A percentile compares a stretch with the other conserved stretches of the same genome.
Evolutionary conservation across 92 coral and sea anemone species (phyloP).

Genomic region (Ricordea florida): DNA sequence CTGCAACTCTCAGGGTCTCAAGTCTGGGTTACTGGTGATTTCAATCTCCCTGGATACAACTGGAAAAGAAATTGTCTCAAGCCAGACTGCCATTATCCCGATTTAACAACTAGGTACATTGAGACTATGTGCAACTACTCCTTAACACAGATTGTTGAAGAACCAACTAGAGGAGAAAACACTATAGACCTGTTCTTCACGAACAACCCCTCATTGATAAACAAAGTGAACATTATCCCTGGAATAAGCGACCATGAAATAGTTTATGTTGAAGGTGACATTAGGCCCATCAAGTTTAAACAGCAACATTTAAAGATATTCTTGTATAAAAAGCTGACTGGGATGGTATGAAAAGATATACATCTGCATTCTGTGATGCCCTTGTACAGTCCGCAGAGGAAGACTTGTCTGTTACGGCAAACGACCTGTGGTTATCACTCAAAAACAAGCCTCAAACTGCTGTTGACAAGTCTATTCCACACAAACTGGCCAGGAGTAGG

Average conservation of each 20-base stretch:
- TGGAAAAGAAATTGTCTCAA: conserved; percentile 21
- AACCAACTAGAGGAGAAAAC: conserved; percentile 22
- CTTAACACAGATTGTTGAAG: conserved; percentile 9
- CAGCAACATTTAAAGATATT: background rate
- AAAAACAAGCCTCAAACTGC: background rate
- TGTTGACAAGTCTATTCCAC: conserved; percentile 6
- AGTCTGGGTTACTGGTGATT: conserved; percentile 27
- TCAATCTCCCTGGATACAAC: conserved; percentile 26
- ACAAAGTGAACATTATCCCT: conserved; percentile 7
- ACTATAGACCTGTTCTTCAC: conserved; percentile 27
- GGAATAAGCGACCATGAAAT: conserved; percentile 17
- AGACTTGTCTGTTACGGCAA: background rate
- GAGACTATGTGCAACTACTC: conserved; percentile 5
- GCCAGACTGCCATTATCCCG: conserved; percentile 12
- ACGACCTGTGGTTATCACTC: conserved; percentile 25
- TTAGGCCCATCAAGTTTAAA: conserved; percentile 8
- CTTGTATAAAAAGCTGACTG: conserved; percentile 21
- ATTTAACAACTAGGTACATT: conserved; percentile 19
- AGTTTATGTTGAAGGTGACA: conserved; percentile 36
- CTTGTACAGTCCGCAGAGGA: conserved; percentile 3
- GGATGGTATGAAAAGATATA: conserved; percentile 23
- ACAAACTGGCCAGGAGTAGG: conserved; percentile 9
- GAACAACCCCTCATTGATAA: conserved; percentile 9
- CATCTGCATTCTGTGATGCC: conserved; percentile 15
- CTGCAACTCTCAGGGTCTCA: conserved; percentile 1